Percentiles rank a stretch among this genome's conserved stretches.
Conservation (phyloP, 2,113 vertebrate species). For the Holacanthus passer region DNA sequence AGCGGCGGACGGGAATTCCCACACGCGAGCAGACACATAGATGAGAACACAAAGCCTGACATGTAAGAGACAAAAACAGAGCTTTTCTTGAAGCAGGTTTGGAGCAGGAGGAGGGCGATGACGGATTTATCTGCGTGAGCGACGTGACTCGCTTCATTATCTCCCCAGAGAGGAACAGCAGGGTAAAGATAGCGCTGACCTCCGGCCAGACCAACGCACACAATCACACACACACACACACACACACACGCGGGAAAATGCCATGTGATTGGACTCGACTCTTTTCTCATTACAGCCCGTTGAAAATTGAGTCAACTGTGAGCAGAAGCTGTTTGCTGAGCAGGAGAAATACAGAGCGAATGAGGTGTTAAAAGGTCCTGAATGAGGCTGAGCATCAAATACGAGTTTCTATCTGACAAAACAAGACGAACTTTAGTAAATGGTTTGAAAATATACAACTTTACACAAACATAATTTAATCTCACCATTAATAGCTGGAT, state of each 20-base stretch:
- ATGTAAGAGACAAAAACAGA: neutral
- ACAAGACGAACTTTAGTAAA: neutral
- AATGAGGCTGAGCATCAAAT: neutral
- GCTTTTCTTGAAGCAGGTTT: conserved; percentile 3
- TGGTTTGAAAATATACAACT: neutral
- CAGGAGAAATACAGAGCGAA: neutral
- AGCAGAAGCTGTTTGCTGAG: neutral
- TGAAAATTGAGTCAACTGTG: conserved; percentile 8
- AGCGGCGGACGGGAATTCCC: conserved; percentile 12
- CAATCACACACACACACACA: neutral
- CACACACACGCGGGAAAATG: neutral
- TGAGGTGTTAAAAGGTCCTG: neutral
- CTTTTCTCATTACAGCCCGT: neutral
- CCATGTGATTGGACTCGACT: conserved; percentile 33
- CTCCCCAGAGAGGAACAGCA: conserved; percentile 27
- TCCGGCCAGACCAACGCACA: neutral
- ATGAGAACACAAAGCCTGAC: neutral
- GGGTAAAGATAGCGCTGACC: conserved; percentile 30
- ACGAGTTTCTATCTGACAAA: no score
- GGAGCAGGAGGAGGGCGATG: neutral
- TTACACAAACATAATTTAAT: neutral
- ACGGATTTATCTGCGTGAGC: neutral
- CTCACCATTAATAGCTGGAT: neutral
- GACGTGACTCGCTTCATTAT: neutral
- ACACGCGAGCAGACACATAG: neutral